Evolutionary conservation across 2,797 vertebrate genomes (phyloP).

Genomic region (Pitangus sulphuratus): DNA sequence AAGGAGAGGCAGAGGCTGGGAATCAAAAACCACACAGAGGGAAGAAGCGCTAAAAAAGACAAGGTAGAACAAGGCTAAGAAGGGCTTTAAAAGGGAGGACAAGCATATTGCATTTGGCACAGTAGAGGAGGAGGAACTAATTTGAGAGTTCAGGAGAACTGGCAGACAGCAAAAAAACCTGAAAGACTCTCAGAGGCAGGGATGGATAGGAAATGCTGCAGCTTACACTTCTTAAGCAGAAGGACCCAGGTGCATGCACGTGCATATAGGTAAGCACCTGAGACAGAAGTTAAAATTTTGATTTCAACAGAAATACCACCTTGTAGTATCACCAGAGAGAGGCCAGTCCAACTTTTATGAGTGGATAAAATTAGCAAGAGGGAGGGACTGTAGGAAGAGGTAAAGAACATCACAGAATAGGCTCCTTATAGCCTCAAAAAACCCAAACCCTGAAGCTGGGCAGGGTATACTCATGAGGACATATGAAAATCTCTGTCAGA

Average conservation of each 20-base stretch:
- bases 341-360: neutral
- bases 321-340: neutral
- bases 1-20: neutral
- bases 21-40: constrained; percentile 3
- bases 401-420: neutral
- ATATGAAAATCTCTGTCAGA: neutral
- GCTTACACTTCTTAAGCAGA: neutral
- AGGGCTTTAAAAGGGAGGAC: neutral
- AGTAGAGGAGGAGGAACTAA: neutral
- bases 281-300: neutral
- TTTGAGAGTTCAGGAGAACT: neutral
- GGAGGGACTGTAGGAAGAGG: neutral
- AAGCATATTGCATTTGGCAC: neutral
- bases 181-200: neutral
- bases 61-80: neutral
- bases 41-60: neutral
- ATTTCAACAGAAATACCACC: neutral
- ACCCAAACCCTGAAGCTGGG: neutral
- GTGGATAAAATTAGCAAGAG: neutral
- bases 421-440: neutral
- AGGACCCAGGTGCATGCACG: neutral
- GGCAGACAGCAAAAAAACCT: neutral
- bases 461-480: rapidly evolving
- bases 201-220: neutral
- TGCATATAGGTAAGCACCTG: neutral